Evolutionary conservation across 1,140 invertebrate species (phyloP), one percentile per base, ranked within the genome.

Genomic region (Temnothorax longispinosus): DNA sequence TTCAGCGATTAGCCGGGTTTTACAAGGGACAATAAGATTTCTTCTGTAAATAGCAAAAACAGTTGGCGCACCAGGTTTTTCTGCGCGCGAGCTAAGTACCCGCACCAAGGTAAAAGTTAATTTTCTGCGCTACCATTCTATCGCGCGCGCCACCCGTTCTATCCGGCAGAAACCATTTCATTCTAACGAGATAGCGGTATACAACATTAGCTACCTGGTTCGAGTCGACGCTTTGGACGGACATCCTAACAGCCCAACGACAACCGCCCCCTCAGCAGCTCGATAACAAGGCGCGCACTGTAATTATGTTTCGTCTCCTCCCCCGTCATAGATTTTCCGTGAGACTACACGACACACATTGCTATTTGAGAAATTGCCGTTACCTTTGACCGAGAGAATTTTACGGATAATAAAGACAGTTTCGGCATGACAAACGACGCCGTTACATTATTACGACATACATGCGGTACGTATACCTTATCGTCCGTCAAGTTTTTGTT

Each of bases 241-340:
- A 84, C 67, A 84, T 84, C 54, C 80, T 54, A 74, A 44, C 67
- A 84, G 62, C 54, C 54, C 69, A 41, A 56, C 54, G 4, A 84
- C 67, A 52, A 38, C 38, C 52, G 54, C 18, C 67, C 80, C 6
- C 41, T 72, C 64, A 21, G 56, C 44, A 18, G 71, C 58, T 75
- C 60, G 47, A 85, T 85, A 75, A 85, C 82, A 85, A 85, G 74
- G 74, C 35, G 21, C 74, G 38, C 35, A 56, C 60, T 60, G 82
- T 85, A 85, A 85, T 85, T 85, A 85, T 65, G 47, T 65, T 78
- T 56, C 54, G 11, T 58, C 58, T 62, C 52, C 50, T 10, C 75
- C 52, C 52, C 38, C 8, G 18, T 41, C 41, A 47, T 65, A 41
- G 35, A 77, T 78, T 85, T n/a, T 54, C 74, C 44, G 81, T 15